Evolutionary conservation across 2,888 invertebrate genomes (phyloP).

Genomic region (Acanthosepion pharaonis): DNA sequence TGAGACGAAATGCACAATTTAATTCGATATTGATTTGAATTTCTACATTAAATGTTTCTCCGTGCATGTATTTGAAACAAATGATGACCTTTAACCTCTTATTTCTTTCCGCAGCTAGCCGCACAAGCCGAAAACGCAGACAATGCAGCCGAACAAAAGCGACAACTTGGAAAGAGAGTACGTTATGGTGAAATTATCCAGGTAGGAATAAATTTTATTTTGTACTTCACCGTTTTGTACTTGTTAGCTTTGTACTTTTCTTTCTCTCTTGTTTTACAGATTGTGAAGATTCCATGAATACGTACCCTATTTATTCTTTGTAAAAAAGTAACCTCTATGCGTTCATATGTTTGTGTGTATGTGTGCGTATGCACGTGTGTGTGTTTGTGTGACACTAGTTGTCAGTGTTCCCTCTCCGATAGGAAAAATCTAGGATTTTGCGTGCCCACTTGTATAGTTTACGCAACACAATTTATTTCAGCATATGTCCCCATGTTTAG

Average conservation of each 20-base stretch:
- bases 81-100: background rate
- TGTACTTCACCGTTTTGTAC: no score
- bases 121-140: slow-evolving; percentile 74
- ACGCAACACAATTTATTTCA: no score
- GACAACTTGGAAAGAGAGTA: slow-evolving; percentile 74
- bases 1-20: no score
- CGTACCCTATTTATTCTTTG: background rate
- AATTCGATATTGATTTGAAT: no score
- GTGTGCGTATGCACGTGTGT: background rate
- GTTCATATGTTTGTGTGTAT: background rate
- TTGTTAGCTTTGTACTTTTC: no score
- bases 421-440: no score
- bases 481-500: no score
- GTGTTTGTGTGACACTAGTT: background rate
- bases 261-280: no score
- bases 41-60: no score
- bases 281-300: background rate
- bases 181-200: slow-evolving; percentile 75
- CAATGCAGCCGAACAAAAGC: slow-evolving; percentile 73
- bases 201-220: slow-evolving; percentile 57
- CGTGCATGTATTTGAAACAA: no score
- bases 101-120: slow-evolving; percentile 59
- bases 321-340: background rate
- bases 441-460: no score
- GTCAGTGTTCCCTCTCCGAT: no score